Conservation (phyloP, 2,888 invertebrate genomes). For the Nomada ferruginata region DNA sequence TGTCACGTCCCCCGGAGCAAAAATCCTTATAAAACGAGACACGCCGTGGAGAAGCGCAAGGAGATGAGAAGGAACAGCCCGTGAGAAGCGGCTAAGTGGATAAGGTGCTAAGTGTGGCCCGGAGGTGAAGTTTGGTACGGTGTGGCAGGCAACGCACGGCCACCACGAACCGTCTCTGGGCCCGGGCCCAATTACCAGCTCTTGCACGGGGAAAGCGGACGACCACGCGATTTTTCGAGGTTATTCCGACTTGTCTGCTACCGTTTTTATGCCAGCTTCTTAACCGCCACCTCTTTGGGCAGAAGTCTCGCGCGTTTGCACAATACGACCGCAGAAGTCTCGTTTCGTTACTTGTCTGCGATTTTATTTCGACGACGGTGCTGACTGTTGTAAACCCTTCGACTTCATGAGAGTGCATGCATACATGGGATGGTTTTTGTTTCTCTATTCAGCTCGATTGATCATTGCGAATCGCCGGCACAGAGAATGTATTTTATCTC, state of each 20-base stretch:
- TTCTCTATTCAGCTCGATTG: too few relatives aligned
- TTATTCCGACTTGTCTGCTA: conserved; percentile 48
- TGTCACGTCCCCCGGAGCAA: conserved; percentile 82
- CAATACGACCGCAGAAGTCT: not conserved
- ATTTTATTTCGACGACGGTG: not conserved
- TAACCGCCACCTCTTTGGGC: conserved; percentile 5
- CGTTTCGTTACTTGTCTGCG: conserved; percentile 4
- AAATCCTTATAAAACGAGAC: conserved; percentile 81
- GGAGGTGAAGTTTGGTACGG: conserved; percentile 70
- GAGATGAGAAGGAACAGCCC: conserved; percentile 74
- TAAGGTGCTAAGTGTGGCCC: conserved; percentile 82
- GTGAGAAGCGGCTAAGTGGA: conserved; percentile 83
- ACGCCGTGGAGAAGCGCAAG: conserved; percentile 75
- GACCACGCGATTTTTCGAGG: conserved; percentile 54
- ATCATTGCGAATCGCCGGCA: too few relatives aligned
- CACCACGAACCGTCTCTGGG: conserved; percentile 58
- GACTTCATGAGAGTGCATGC: too few relatives aligned
- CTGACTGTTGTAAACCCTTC: too few relatives aligned
- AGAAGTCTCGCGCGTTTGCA: conserved; percentile 4
- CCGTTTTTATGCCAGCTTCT: conserved; percentile 40
- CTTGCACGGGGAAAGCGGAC: conserved; percentile 62
- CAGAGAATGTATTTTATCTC: too few relatives aligned
- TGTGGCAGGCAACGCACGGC: conserved; percentile 59
- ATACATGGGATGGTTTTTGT: too few relatives aligned
- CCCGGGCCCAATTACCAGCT: conserved; percentile 71